Conservation (phyloP, 2,113 vertebrate species). For the Athene cunicularia region DNA sequence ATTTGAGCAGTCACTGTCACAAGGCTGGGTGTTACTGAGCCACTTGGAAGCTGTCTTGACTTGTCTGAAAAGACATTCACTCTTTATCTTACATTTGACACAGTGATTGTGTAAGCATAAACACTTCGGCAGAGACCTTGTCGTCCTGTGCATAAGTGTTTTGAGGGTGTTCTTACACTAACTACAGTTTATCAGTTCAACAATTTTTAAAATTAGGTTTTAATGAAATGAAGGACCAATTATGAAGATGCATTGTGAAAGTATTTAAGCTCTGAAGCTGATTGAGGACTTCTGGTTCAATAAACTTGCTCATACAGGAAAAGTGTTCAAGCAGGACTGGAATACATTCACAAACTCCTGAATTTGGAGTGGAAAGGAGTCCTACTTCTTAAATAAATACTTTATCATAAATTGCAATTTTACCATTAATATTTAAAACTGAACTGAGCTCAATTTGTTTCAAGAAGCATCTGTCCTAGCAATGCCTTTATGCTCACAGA, state of each 20-base stretch:
- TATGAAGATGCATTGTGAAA: background rate
- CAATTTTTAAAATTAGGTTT: background rate
- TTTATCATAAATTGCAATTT: background rate
- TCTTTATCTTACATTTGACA: background rate
- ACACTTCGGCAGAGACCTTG: background rate
- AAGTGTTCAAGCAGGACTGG: rapidly evolving
- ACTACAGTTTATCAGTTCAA: background rate
- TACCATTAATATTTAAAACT: background rate
- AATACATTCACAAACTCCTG: background rate
- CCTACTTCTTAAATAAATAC: background rate
- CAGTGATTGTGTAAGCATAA: background rate
- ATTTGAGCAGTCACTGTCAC: background rate
- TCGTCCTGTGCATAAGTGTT: background rate
- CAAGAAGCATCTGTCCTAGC: background rate
- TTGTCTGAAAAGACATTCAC: background rate
- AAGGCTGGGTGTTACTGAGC: background rate
- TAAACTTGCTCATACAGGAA: background rate
- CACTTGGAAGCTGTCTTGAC: background rate
- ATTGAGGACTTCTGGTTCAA: background rate
- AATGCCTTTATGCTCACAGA: background rate
- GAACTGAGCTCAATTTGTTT: background rate
- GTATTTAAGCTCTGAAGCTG: background rate
- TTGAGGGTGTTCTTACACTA: background rate
- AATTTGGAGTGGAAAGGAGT: background rate
- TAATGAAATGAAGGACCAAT: background rate